These are phyloP conservation scores for Enhydra lutris DNA, from an alignment of 2,113 vertebrate species.

Conservation along the genomic window DNA sequence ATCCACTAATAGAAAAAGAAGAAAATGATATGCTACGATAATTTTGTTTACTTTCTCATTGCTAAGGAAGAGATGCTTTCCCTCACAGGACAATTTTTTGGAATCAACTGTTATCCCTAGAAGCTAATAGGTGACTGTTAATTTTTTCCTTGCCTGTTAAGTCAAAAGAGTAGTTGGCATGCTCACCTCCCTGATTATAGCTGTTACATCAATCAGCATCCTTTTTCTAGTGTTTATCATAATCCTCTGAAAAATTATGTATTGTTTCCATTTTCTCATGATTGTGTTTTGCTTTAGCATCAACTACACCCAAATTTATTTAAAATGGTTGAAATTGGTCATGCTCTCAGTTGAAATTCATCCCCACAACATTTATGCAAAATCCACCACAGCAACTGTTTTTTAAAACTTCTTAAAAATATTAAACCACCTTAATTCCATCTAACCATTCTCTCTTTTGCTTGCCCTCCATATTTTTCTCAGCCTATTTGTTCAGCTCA, in stretches of 20 bases:
- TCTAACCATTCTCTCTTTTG: not conserved
- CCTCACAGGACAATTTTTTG: constrained; percentile 22
- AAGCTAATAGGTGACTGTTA: constrained; percentile 44
- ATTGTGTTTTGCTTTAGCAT: constrained; percentile 20
- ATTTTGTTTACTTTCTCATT: constrained; percentile 40
- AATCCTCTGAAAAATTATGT: constrained; percentile 37
- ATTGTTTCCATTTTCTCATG: constrained; percentile 44
- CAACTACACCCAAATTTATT: constrained; percentile 34
- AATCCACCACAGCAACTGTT: not conserved
- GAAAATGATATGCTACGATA: not conserved
- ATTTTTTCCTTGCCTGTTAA: constrained; percentile 47
- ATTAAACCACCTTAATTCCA: not conserved
- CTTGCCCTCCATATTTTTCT: not conserved
- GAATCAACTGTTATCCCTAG: constrained; percentile 48
- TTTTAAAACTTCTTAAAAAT: not conserved
- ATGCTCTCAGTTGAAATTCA: constrained; percentile 23
- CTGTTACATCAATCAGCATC: constrained; percentile 55
- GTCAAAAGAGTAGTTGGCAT: constrained; percentile 57
- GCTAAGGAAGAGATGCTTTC: not conserved
- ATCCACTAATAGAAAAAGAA: constrained; percentile 16
- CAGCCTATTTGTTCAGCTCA: not conserved
- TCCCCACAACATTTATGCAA: constrained; percentile 4
- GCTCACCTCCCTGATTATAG: constrained; percentile 51
- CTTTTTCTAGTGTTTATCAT: constrained; percentile 25
- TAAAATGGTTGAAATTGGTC: constrained; percentile 44